Base-by-base conservation (phyloP, 1,140 invertebrate genomes). In the Trichonephila clavipes region DNA sequence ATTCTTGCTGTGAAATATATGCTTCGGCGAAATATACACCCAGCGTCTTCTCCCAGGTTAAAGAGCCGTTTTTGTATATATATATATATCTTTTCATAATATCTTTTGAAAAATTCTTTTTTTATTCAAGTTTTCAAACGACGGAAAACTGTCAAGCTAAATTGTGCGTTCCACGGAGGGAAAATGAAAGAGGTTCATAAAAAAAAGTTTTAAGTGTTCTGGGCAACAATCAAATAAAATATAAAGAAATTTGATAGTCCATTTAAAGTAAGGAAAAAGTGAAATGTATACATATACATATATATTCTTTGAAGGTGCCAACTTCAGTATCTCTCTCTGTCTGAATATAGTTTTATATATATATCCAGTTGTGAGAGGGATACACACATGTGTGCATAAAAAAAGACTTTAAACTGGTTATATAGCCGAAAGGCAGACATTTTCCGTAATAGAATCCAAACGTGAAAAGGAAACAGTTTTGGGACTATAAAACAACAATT, bases 171-270 rank as follows among this genome's bases (percentile, higher is more conserved):
- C 61, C 28, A 90, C 40, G n/a, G 61, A 19, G 81, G 51, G 34
- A 81, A 85, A 92, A 85, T 85, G 28, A 66, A 83, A 40, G 61
- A 40, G 62, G 81, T 82, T n/a, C 90, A 92, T 92, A 92, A 92
- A 92, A 89, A 40, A 91, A 85, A 90, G 62, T 85, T 92, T 85
- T 85, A 92, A 85, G 81, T 85, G 90, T 66, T 92, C 61, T 85
- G 81, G 85, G 90, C 77, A 92, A 92, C 90, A 92, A 77, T 92
- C 81, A 92, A 92, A 92, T 92, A 92, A 92, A 92, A 92, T 85
- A 85, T 81, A 92, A 92, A 85, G 90, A 92, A 92, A 77, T 92
- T 92, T 92, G 90, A 92, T 92, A 81, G 90, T 92, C 90, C 90
- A 85, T 92, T 92, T 92, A 92, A 92, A 92, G 81, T 92, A 66